Evolutionary conservation across 2,888 invertebrate genomes (phyloP).

Genomic region (Spisula solida): DNA sequence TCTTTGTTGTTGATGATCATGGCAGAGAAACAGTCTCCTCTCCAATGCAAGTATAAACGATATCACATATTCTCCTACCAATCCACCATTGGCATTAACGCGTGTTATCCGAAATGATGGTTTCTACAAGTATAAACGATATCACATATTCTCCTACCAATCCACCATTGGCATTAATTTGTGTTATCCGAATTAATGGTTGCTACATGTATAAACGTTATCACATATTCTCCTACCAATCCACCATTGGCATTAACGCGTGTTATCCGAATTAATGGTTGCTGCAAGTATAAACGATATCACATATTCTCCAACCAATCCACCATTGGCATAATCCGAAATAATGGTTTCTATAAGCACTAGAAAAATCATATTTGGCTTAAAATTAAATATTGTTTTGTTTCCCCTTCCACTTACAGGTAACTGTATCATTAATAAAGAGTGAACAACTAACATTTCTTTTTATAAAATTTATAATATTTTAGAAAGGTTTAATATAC

Average conservation of each 20-base stretch:
- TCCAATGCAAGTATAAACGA: neutral
- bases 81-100: constrained; percentile 6
- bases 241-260: constrained; percentile 16
- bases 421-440: no score
- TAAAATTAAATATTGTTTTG: no score
- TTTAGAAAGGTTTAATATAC: no score
- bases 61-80: constrained; percentile 23
- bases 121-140: neutral
- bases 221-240: constrained; percentile 16
- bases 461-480: no score
- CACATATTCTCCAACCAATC: constrained; percentile 19
- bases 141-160: constrained; percentile 20
- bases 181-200: neutral
- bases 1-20: neutral
- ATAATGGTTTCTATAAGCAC: neutral
- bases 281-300: neutral
- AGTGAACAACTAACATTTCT: no score
- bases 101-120: neutral
- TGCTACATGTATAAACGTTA: neutral
- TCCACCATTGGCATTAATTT: constrained; percentile 1
- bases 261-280: neutral
- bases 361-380: no score
- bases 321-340: neutral
- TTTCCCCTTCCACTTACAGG: no score
- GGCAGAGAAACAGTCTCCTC: neutral